Evolutionary conservation across 2,888 invertebrate species (phyloP).

Genomic region (Hypselothyrea guttata): DNA sequence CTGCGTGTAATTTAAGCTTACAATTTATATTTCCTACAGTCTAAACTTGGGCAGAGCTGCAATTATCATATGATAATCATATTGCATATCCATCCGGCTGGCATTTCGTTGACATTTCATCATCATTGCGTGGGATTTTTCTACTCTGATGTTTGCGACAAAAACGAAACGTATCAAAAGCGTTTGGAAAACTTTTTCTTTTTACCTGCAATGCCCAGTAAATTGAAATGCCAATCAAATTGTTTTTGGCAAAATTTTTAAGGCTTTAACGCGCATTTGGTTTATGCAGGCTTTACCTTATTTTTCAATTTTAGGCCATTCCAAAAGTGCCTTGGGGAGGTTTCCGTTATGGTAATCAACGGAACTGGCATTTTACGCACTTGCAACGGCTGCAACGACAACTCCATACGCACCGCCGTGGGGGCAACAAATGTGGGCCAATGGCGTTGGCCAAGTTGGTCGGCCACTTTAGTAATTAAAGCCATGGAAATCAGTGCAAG

Average conservation of each 20-base stretch:
- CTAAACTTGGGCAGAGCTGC: slow-evolving; percentile 51
- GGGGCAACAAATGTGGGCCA: slow-evolving; percentile 55
- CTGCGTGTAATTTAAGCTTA: slow-evolving; percentile 14
- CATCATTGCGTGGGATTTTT: slow-evolving; percentile 29
- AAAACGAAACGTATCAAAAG: too few species aligned
- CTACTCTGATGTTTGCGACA: slow-evolving; percentile 3
- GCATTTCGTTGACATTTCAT: slow-evolving; percentile 6
- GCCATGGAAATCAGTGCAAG: slow-evolving; percentile 65
- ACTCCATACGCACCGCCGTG: slow-evolving; percentile 25
- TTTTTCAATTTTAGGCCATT: slow-evolving; percentile 2
- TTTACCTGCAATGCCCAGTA: too few species aligned
- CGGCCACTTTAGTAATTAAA: slow-evolving; percentile 60
- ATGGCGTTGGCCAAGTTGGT: slow-evolving; percentile 55
- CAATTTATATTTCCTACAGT: slow-evolving; percentile 52
- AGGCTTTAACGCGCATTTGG: too few species aligned
- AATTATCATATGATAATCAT: slow-evolving; percentile 45
- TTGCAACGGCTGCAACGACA: slow-evolving; percentile 26
- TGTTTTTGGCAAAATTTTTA: too few species aligned
- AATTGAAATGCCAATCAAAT: too few species aligned
- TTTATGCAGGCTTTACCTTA: neutral
- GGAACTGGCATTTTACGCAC: slow-evolving; percentile 42
- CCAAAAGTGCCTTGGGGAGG: slow-evolving; percentile 18
- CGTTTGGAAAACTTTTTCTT: too few species aligned
- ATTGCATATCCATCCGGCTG: slow-evolving; percentile 45
- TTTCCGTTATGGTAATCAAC: slow-evolving; percentile 45